Percentiles rank a stretch among this genome's conserved stretches.
Conservation (phyloP, 2,113 vertebrate genomes). For the Clarias gariepinus region DNA sequence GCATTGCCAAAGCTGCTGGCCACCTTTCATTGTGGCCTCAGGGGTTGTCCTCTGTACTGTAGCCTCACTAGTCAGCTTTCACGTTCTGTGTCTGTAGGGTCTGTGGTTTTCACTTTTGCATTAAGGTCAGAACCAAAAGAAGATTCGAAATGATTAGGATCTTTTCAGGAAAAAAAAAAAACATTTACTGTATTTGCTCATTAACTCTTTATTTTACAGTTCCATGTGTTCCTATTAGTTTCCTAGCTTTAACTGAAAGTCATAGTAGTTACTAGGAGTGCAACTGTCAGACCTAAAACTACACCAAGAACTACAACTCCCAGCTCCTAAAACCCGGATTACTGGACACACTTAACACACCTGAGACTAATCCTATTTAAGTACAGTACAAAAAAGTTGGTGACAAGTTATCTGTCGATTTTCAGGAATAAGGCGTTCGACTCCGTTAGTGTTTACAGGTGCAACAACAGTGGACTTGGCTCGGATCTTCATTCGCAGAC, state of each 20-base stretch:
- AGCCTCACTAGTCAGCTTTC: neutral
- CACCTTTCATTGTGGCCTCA: neutral
- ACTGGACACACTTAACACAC: no score
- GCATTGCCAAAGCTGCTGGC: neutral
- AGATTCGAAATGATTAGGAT: neutral
- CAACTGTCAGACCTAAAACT: no score
- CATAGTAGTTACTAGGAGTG: neutral
- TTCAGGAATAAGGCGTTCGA: no score
- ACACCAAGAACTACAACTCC: no score
- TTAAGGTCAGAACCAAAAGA: neutral
- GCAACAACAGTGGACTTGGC: no score
- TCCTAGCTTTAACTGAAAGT: neutral
- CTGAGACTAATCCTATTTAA: no score
- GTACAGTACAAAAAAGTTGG: no score
- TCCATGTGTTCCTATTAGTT: neutral
- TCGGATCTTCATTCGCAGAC: no score
- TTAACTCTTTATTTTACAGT: neutral
- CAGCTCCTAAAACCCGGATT: no score
- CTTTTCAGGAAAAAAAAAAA: neutral
- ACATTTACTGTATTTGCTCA: neutral
- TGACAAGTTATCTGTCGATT: no score
- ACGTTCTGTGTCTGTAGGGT: neutral
- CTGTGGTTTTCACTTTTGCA: neutral
- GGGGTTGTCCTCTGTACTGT: neutral
- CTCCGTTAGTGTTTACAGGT: no score